A percentile compares a stretch with the other conserved stretches of the same genome.
These are phyloP conservation scores for Cryptophagus acutangulus DNA, from an alignment of 2,888 invertebrate genomes.

Conservation along the genomic window DNA sequence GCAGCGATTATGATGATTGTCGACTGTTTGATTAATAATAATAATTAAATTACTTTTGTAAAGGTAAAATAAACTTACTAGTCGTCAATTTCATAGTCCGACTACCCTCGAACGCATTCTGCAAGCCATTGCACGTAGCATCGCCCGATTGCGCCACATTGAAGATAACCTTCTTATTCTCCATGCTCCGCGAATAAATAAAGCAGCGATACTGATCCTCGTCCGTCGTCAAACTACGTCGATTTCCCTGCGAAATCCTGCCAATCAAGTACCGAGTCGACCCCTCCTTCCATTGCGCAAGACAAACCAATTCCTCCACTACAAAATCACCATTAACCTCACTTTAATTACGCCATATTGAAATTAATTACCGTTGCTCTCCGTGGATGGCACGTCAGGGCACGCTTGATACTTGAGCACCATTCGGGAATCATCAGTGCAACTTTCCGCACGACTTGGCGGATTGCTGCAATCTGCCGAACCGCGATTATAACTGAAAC, in stretches of 20 bases:
- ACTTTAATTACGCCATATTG: slow-evolving; percentile 11
- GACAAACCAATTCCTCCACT: slow-evolving; percentile 78
- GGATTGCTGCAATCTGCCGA: slow-evolving; percentile 71
- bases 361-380: slow-evolving; percentile 64
- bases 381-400: slow-evolving; percentile 70
- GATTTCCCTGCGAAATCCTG: slow-evolving; percentile 59
- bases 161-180: slow-evolving; percentile 56
- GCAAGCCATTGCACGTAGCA: slow-evolving; percentile 73
- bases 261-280: slow-evolving; percentile 75
- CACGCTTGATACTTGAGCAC: slow-evolving; percentile 80
- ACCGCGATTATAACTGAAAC: slow-evolving; percentile 73
- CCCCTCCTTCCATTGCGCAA: slow-evolving; percentile 82
- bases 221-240: slow-evolving; percentile 57
- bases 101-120: slow-evolving; percentile 71
- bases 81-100: slow-evolving; percentile 72
- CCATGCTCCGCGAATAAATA: slow-evolving; percentile 59
- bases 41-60: neutral
- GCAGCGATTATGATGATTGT: slow-evolving; percentile 69
- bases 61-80: slow-evolving; percentile 49
- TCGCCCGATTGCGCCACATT: slow-evolving; percentile 73
- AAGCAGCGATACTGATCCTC: slow-evolving; percentile 81
- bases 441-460: slow-evolving; percentile 73
- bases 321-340: slow-evolving; percentile 12
- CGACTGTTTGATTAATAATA: no score
- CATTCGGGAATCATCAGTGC: slow-evolving; percentile 75